Percentiles rank a stretch among this genome's conserved stretches.
Evolutionary conservation across 92 coral and sea anemone species (phyloP).

Genomic region (Palythoa heliodiscus): DNA sequence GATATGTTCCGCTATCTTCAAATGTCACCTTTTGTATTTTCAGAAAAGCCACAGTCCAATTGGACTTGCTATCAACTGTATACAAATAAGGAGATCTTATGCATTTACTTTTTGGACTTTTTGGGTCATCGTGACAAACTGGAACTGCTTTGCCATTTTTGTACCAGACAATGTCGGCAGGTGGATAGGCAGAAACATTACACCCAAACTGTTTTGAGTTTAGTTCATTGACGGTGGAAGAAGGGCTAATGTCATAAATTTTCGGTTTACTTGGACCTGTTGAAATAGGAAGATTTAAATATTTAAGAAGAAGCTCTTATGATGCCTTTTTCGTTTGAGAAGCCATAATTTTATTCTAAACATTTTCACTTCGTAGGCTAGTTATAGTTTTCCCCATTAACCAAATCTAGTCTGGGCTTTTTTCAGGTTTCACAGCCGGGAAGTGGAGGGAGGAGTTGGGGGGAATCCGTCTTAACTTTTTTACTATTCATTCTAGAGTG

Average conservation of each 20-base stretch:
- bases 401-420: too few relatives aligned
- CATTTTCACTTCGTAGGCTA: not conserved
- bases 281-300: not conserved
- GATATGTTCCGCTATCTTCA: conserved; percentile 55
- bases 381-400: too few relatives aligned
- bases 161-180: conserved; percentile 18
- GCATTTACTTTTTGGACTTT: not conserved
- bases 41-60: conserved; percentile 36
- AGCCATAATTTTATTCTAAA: not conserved
- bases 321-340: too few relatives aligned
- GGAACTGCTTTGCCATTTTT: conserved; percentile 7
- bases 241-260: conserved; percentile 10
- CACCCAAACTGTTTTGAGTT: not conserved
- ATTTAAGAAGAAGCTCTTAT: not conserved
- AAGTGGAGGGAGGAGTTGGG: too few relatives aligned
- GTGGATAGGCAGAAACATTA: conserved; percentile 10
- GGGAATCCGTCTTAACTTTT: too few relatives aligned
- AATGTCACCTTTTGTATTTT: conserved; percentile 29
- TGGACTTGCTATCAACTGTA: not conserved
- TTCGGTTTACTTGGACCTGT: conserved; percentile 24
- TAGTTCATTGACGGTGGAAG: not conserved
- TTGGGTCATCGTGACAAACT: not conserved
- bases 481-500: too few relatives aligned
- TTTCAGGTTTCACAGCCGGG: too few relatives aligned
- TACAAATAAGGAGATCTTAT: conserved; percentile 7